Base-by-base conservation (phyloP, 2,888 invertebrate species). In the Orchesella flavescens region DNA sequence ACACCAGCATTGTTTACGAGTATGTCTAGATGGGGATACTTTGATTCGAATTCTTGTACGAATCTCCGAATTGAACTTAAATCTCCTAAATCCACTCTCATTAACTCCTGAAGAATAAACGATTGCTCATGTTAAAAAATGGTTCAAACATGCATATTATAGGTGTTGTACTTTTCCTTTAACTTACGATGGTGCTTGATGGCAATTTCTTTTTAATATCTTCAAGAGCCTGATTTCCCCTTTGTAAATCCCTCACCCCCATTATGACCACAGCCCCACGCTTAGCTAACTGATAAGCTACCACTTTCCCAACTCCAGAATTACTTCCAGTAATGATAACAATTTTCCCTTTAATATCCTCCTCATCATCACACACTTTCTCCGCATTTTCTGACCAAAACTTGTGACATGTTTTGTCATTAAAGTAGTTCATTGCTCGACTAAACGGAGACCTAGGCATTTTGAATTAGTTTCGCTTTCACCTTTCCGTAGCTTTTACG, bases 1-100 rank as follows among this genome's bases (percentile, higher is more conserved):
- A 90, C 87, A 1, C 91, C 91, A n/a, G 90, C 91, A 88, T 91
- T 91, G 86, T 90, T 90, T 12, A 90, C 87, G 1, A 91, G 87
- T n/a, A 90, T 88, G 86, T 91, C 89, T 17, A 90, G 69, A 0
- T 87, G 83, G 7, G 83, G 53, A 81, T 89, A 89, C 66, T 87
- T 88, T 17, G 84, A 88, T 82, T 85, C 87, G 24, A 91, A 89
- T 15, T 89, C 89, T 3, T 86, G 77, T 43, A 90, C 90, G 88
- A 91, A 91, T 12, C 87, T 86, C 21, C 89, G 79, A 0, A 91
- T 89, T 19, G 91, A 91, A 1, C 85, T 83, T 10, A 91, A 85
- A 19, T 90, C 90, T 1, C 89, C 89, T 4, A 91, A 88, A 87
- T 91, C 91, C 19, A 91, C 87, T 49, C 89, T 86, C 85, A 89